These are phyloP conservation scores for Denticeps clupeoides DNA, from an alignment of 2,797 vertebrate species.

Conservation along the genomic window DNA sequence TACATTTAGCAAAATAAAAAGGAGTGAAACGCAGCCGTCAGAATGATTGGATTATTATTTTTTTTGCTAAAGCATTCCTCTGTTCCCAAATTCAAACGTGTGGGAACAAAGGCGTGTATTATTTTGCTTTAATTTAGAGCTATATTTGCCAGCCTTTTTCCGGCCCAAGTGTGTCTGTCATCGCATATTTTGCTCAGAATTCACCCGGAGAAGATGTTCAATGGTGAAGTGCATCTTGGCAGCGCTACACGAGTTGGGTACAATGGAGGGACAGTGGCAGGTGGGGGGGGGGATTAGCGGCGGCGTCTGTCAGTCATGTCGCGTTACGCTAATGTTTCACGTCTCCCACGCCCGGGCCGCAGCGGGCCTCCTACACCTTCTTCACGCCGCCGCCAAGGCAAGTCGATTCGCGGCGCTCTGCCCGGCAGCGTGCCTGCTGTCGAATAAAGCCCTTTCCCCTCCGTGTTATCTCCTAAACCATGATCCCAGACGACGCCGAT, in stretches of 20 bases:
- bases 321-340: constrained; percentile 20
- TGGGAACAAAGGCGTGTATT: constrained; percentile 14
- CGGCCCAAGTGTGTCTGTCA: constrained; percentile 8
- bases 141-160: constrained; percentile 12
- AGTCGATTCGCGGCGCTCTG: constrained; percentile 17
- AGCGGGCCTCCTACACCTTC: constrained; percentile 7
- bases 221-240: constrained; percentile 26
- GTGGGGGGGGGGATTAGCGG: constrained; percentile 25
- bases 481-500: constrained; percentile 7
- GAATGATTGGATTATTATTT: constrained; percentile 14
- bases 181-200: constrained; percentile 22
- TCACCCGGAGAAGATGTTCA: constrained; percentile 22
- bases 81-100: constrained; percentile 11
- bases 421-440: constrained; percentile 8
- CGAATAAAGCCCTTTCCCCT: constrained; percentile 12
- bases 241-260: constrained; percentile 14
- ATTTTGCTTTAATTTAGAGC: constrained; percentile 18
- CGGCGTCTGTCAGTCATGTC: constrained; percentile 28
- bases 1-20: constrained; percentile 9
- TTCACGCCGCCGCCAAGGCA: constrained; percentile 8
- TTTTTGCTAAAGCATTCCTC: constrained; percentile 10
- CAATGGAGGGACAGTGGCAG: constrained; percentile 15
- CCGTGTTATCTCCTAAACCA: constrained; percentile 6
- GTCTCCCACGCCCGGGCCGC: constrained; percentile 18
- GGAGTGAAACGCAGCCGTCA: constrained; percentile 15